Percentiles rank a stretch among this genome's conserved stretches.
Evolutionary conservation across 2,888 invertebrate genomes (phyloP).

Genomic region (Luperina testacea): DNA sequence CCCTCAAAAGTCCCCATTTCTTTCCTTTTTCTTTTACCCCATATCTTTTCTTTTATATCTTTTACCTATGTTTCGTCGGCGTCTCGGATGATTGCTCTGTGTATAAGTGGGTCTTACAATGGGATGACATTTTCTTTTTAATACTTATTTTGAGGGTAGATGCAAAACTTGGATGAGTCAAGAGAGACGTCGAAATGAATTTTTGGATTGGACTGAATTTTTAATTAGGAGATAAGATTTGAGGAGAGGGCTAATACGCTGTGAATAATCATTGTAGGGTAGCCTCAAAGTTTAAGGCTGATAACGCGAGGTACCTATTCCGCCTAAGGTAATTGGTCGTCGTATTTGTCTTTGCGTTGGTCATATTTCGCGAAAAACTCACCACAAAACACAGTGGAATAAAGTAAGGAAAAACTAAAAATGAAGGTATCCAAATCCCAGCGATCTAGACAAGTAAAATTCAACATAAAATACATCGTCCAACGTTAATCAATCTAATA

Average conservation of each 20-base stretch:
- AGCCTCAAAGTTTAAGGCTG: not conserved
- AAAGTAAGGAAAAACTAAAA: not conserved
- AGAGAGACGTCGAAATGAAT: conserved; percentile 47
- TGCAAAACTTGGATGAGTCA: conserved; percentile 44
- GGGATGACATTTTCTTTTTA: conserved; percentile 80
- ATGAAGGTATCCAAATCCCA: not conserved
- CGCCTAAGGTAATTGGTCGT: not conserved
- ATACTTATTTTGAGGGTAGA: conserved; percentile 73
- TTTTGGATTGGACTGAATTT: conserved; percentile 49
- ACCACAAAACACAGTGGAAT: not conserved
- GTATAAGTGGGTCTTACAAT: conserved; percentile 75
- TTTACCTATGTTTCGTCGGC: conserved; percentile 72
- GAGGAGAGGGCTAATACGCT: not conserved
- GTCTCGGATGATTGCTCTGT: conserved; percentile 81
- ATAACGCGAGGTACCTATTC: not conserved
- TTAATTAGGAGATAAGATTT: conserved; percentile 32
- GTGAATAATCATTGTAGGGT: conserved; percentile 16
- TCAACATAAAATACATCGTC: not conserved
- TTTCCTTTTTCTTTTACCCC: conserved; percentile 67
- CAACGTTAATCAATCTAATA: not conserved
- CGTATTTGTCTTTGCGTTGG: not conserved
- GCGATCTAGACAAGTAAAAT: not conserved
- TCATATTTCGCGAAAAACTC: no score
- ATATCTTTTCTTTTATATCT: conserved; percentile 74
- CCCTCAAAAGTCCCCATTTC: conserved; percentile 63